Conservation (phyloP, 2,888 invertebrate genomes). For the Leptinotarsa peninsularis region DNA sequence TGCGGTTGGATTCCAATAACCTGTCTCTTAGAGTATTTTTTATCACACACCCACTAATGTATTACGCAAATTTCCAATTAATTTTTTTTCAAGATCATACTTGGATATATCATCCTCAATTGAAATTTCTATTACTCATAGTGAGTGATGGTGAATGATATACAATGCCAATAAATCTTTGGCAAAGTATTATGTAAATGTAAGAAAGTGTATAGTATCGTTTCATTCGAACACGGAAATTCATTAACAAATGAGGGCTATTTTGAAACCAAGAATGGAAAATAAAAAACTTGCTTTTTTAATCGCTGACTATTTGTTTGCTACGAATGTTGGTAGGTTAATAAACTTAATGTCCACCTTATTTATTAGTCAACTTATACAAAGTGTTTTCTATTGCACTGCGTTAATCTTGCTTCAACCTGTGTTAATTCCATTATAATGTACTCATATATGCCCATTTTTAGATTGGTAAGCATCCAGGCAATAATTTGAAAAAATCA, state of each 20-base stretch:
- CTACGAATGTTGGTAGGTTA: not conserved
- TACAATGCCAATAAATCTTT: not conserved
- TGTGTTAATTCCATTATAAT: no score
- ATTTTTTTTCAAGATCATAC: not conserved
- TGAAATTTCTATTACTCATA: not conserved
- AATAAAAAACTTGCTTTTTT: not conserved
- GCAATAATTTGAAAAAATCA: no score
- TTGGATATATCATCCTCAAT: not conserved
- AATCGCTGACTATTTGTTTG: not conserved
- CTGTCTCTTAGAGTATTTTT: not conserved
- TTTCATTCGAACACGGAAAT: not conserved
- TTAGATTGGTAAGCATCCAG: no score
- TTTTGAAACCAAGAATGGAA: not conserved
- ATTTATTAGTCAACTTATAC: no score
- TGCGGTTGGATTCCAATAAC: not conserved
- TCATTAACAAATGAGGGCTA: not conserved
- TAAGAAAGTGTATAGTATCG: not conserved
- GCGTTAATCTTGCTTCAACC: no score
- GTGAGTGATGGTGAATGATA: not conserved
- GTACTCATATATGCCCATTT: no score
- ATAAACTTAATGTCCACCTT: no score
- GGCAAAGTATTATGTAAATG: not conserved
- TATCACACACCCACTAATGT: conserved; percentile 2
- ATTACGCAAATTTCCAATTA: not conserved
- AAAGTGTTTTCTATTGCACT: no score